phyloP scores from a whole-genome alignment of 1,140 invertebrate genomes.

The Drosophila punjabiensis region DNA sequence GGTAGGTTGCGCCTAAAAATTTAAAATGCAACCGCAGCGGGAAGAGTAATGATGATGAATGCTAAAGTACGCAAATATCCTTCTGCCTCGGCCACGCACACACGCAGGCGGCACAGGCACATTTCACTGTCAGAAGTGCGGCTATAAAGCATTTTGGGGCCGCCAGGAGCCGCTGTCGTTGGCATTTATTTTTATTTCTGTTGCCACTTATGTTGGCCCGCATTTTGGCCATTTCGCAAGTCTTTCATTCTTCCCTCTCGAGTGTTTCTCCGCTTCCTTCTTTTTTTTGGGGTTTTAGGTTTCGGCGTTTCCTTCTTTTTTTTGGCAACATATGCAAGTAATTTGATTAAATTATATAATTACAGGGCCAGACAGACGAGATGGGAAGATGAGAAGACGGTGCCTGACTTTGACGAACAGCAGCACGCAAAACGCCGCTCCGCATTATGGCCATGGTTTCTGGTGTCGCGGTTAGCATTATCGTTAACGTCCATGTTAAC shows the following conservation, averaged over 20 bases:
- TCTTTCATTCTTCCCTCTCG: slow-evolving; percentile 34
- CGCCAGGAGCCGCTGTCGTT: slow-evolving; percentile 41
- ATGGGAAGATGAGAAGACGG: slow-evolving; percentile 45
- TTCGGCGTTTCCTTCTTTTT: slow-evolving; percentile 44
- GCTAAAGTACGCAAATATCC: slow-evolving; percentile 82
- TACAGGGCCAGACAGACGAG: slow-evolving; percentile 63
- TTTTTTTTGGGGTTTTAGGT: slow-evolving; percentile 21
- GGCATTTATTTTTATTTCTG: slow-evolving; percentile 56
- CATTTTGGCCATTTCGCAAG: slow-evolving; percentile 48
- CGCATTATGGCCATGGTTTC: slow-evolving; percentile 51
- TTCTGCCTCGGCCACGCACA: slow-evolving; percentile 60
- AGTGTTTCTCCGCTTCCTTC: slow-evolving; percentile 27
- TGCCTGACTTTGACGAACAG: slow-evolving; percentile 71
- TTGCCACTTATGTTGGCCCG: slow-evolving; percentile 52
- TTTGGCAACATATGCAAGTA: slow-evolving; percentile 83
- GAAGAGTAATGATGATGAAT: slow-evolving; percentile 83
- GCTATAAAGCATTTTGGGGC: slow-evolving; percentile 65
- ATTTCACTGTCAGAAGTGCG: slow-evolving; percentile 78
- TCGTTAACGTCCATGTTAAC: slow-evolving; percentile 23
- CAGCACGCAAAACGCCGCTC: slow-evolving; percentile 50
- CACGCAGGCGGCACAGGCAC: slow-evolving; percentile 51
- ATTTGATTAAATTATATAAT: slow-evolving; percentile 84
- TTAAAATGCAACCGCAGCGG: slow-evolving; percentile 60
- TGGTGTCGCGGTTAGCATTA: slow-evolving; percentile 39
- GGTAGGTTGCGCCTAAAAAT: slow-evolving; percentile 68